phyloP scores from a whole-genome alignment of 2,113 vertebrate species.

The Amphiprion ocellaris region DNA sequence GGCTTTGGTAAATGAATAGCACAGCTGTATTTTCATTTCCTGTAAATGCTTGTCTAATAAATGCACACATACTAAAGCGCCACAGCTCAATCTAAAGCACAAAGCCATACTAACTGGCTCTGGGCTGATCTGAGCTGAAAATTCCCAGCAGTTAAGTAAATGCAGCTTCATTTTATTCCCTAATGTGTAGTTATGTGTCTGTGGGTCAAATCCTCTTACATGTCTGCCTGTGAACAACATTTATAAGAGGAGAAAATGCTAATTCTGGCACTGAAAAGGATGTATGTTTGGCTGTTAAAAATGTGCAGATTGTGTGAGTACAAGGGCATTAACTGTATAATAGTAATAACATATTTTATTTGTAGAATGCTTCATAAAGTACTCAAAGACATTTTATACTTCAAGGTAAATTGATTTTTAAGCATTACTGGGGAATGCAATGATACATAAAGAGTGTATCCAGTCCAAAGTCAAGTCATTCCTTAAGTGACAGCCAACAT shows the following conservation, averaged over 20 bases:
- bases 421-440: neutral
- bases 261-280: constrained; percentile 10
- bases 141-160: constrained; percentile 46
- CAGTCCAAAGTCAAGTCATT: neutral
- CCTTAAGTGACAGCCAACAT: too few species aligned
- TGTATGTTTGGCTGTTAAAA: constrained; percentile 6
- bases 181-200: constrained; percentile 71
- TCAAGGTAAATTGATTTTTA: neutral
- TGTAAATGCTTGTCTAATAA: constrained; percentile 59
- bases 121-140: constrained; percentile 51
- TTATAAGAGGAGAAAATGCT: constrained; percentile 35
- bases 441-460: neutral
- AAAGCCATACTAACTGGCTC: constrained; percentile 55
- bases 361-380: neutral
- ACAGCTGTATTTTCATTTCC: constrained; percentile 53
- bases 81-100: constrained; percentile 56
- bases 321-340: constrained; percentile 8
- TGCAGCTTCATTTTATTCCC: constrained; percentile 53
- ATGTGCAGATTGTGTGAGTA: neutral
- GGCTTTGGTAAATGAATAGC: constrained; percentile 37
- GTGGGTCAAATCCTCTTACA: constrained; percentile 71
- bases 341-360: constrained; percentile 1
- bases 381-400: neutral
- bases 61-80: constrained; percentile 59
- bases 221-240: constrained; percentile 57